Base-by-base conservation (phyloP, 2,113 vertebrate species). In the Otis tarda region DNA sequence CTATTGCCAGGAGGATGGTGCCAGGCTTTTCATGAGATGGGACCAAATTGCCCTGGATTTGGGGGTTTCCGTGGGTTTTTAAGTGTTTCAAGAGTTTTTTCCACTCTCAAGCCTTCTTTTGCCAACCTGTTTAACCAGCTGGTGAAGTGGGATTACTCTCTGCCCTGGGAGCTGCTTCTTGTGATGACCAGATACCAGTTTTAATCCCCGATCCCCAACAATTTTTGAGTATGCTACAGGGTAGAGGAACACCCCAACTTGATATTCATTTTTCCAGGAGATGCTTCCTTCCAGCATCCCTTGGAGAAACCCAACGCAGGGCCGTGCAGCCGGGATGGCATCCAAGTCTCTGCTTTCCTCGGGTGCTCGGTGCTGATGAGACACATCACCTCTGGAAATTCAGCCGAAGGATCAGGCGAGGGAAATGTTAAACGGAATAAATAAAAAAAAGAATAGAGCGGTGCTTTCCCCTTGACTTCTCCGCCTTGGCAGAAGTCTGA, bases 391-490 rank as follows among this genome's bases (percentile, higher is more conserved):
- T 39, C 67, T 68, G 90, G 91, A 80, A 90, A 85, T 65, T 18
- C 77, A 93, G 61, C 71, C 4, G 4, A 55, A 79, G 23, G 30
- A 87, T 88, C 56, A 78, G 70, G 60, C 2, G 12, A 86, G 47
- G 37, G 59, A 90, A 95, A 91, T 23, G 56, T 76, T 89, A 95
- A 97, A 95, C 13, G 21, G 10, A 47, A 49, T 35, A 92, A 92
- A 74, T 25, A 27, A 47, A 49, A 45, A 64, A 35, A 55, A 41
- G 4, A 50, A 39, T 2, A 6, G 4, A 69, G 22, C 0, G 0
- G 1, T 2, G 1, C 28, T 84, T 93, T 85, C 20, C 60, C 23
- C 60, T 70, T 65, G 23, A 84, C 35, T 93, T 87, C 47, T 7
- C 67, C 68, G 33, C 30, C 74, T 91, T 86, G 71, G 89, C 83